Base-by-base conservation (phyloP, 2,888 invertebrate species). In the Pterostichus niger region DNA sequence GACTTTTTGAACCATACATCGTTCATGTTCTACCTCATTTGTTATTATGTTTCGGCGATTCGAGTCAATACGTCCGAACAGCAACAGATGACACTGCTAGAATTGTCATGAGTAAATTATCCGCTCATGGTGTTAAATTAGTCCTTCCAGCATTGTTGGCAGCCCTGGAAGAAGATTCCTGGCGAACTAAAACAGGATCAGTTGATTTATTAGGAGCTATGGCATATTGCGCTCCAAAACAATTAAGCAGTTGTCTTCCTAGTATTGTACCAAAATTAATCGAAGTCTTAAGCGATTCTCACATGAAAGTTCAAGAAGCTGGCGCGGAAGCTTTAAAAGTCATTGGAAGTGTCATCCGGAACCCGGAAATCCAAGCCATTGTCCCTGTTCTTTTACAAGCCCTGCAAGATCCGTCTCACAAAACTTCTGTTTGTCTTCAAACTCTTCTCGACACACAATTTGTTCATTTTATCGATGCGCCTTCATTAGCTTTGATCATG, bases 151-250 rank as follows among this genome's bases (percentile, higher is more conserved):
- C 98, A 84, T 92, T 99, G 84, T 91, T 99, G 84, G 95, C 95
- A 86, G 99, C 98, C 44, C 91, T 99, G 82, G 97, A 99, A 89
- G 98, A 99, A 89, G 99, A 99, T 90, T 98, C 98, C 13, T 99
- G 99, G 99, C 92, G 99, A 88, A 99, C 99, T 0, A 99, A 99
- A 91, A 97, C 97, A 6, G 97, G 98, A 40, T 98, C 98, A 0
- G 97, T 99, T 82, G 99, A 99, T 89, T 91, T 99, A 79, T 92
- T 99, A 33, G 99, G 99, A 9, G 97, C 98, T 10, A 99, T 99
- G 99, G 99, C 99, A 0, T 98, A 96, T 91, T 99, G 99, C 90
- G 99, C 99, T 0, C 99, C 99, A 0, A 98, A 99, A 89, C 99
- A 99, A 90, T 91, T 99, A 85, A 99, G 99, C 4, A 98, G 98